A percentile compares a stretch with the other conserved stretches of the same genome.
phyloP scores from a whole-genome alignment of 2,797 vertebrate species.

The Sebastes steindachneri region DNA sequence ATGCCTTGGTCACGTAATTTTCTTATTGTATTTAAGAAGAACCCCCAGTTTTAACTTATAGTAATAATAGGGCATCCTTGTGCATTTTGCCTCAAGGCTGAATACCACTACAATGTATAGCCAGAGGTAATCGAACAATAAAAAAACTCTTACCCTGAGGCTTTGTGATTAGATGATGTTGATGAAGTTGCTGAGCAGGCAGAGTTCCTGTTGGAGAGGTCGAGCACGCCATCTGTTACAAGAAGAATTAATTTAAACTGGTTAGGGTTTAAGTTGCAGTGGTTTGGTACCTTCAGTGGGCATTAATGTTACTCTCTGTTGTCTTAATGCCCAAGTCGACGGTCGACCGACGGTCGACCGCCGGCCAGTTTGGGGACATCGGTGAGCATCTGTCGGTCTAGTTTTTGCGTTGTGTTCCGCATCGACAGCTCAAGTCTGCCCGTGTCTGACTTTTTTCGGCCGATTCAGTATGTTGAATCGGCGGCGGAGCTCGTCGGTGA shows the following conservation, averaged over 20 bases:
- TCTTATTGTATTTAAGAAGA: background rate
- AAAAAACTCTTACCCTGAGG: conserved; percentile 90
- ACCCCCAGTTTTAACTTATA: background rate
- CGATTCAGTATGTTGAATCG: no score
- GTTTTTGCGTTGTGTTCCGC: no score
- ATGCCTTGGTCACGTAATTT: background rate
- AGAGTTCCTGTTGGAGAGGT: conserved; percentile 95
- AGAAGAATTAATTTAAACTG: background rate
- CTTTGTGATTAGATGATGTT: conserved; percentile 83
- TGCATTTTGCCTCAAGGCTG: background rate
- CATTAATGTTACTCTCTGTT: background rate
- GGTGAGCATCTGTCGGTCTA: no score
- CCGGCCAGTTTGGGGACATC: no score
- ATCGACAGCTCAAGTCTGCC: no score
- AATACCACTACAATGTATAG: background rate
- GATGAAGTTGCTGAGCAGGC: conserved; percentile 84
- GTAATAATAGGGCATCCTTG: background rate
- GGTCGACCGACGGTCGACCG: no score
- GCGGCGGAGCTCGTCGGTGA: no score
- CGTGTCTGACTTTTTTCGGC: no score
- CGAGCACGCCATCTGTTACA: conserved; percentile 92
- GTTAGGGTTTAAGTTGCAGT: conserved; percentile 2
- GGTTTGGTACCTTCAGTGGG: background rate
- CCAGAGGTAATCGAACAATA: conserved; percentile 4
- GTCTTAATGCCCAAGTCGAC: background rate